Evolutionary conservation across 1,140 invertebrate species (phyloP).

Genomic region (Drosophila lowei): DNA sequence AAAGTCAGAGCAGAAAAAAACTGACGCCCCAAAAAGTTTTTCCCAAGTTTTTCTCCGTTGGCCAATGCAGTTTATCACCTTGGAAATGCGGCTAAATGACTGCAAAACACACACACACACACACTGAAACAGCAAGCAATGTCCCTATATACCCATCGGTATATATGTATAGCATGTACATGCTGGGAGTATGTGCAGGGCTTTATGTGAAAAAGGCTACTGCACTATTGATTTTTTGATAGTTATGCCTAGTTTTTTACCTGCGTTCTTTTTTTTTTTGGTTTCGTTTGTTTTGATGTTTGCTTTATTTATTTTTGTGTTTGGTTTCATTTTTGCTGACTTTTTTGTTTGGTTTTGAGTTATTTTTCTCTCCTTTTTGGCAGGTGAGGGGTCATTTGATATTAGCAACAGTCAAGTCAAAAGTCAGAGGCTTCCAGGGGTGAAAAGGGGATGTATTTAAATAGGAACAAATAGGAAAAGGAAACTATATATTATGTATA

Average conservation of each 20-base stretch:
- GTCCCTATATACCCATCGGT: slow-evolving; percentile 5
- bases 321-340: no score
- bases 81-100: slow-evolving; percentile 59
- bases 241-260: slow-evolving; percentile 8
- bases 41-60: slow-evolving; percentile 12
- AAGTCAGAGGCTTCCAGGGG: no score
- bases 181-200: neutral
- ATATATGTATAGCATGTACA: neutral
- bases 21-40: slow-evolving; percentile 21
- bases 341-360: no score
- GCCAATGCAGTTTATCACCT: slow-evolving; percentile 57
- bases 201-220: slow-evolving; percentile 43
- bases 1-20: slow-evolving; percentile 31
- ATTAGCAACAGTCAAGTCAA: slow-evolving; percentile 11
- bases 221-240: slow-evolving; percentile 70
- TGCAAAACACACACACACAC: slow-evolving; percentile 11
- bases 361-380: neutral
- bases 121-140: neutral
- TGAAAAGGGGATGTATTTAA: no score
- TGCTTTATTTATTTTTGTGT: no score
- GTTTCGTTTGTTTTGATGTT: neutral
- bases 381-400: slow-evolving; percentile 11
- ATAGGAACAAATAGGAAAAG: no score
- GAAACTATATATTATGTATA: no score
- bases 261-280: neutral